Evolutionary conservation across 1,140 invertebrate genomes (phyloP).

Genomic region (Solenopsis fugax): DNA sequence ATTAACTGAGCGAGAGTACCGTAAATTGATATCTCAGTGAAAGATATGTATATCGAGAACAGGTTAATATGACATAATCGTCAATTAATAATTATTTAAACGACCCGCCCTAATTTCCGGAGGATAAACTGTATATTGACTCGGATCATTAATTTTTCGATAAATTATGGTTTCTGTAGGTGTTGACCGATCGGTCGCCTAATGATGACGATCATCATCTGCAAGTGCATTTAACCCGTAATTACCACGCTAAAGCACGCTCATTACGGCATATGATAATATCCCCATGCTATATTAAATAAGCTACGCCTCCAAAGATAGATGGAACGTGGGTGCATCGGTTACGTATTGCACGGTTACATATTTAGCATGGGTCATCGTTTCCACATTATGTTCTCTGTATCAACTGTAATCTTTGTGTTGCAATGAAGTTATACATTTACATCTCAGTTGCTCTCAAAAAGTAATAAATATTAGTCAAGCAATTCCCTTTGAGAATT

Average conservation of each 20-base stretch:
- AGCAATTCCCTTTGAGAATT: slow-evolving; percentile 38
- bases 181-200: slow-evolving; percentile 3
- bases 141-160: slow-evolving; percentile 26
- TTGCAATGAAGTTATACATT: neutral
- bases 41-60: neutral
- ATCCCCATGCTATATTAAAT: slow-evolving; percentile 23
- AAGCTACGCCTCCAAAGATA: slow-evolving; percentile 31
- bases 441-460: neutral
- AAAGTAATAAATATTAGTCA: slow-evolving; percentile 32
- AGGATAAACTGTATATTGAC: neutral
- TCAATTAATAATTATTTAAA: slow-evolving; percentile 39
- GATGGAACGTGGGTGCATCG: neutral
- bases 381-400: neutral
- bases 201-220: slow-evolving; percentile 37
- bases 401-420: neutral
- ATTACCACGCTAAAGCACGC: slow-evolving; percentile 17
- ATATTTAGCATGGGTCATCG: neutral
- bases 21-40: slow-evolving; percentile 26
- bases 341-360: neutral
- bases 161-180: slow-evolving; percentile 5
- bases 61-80: neutral
- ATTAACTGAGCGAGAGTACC: neutral
- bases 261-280: slow-evolving; percentile 18
- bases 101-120: slow-evolving; percentile 1
- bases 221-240: slow-evolving; percentile 28